Conservation (phyloP, 2,888 invertebrate species). For the Cheilosia vernalis region DNA sequence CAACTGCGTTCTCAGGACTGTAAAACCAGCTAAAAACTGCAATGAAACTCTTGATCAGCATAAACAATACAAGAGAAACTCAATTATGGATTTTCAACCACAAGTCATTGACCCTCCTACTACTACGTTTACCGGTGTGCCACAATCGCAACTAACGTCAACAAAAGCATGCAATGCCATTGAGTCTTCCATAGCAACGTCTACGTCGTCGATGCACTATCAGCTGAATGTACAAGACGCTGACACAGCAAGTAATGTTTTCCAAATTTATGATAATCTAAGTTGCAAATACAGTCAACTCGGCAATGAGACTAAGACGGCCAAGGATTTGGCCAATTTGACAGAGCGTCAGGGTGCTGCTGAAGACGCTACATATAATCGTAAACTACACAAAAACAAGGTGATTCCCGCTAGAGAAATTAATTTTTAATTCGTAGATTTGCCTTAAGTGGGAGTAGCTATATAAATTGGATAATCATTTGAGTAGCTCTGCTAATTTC, state of each 20-base stretch:
- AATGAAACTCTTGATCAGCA: constrained; percentile 29
- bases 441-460: neutral
- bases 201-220: constrained; percentile 19
- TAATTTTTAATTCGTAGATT: constrained; percentile 1
- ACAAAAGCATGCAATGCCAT: constrained; percentile 15
- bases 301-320: constrained; percentile 73
- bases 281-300: constrained; percentile 9
- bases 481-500: constrained; percentile 48
- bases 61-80: constrained; percentile 27
- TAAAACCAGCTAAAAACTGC: constrained; percentile 30
- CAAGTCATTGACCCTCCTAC: constrained; percentile 51
- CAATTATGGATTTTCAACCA: constrained; percentile 61
- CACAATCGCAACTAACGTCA: constrained; percentile 11
- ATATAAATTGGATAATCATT: constrained; percentile 2
- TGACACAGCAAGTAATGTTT: constrained; percentile 11
- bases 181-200: constrained; percentile 63
- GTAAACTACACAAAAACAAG: constrained; percentile 45
- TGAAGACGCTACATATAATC: constrained; percentile 6
- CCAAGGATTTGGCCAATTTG: constrained; percentile 79
- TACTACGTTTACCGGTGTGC: constrained; percentile 17
- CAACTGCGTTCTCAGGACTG: constrained; percentile 4
- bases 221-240: constrained; percentile 25
- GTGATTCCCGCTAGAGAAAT: constrained; percentile 15
- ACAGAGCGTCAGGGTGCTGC: constrained; percentile 77
- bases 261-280: constrained; percentile 46